These are phyloP conservation scores for Sesamia inferens DNA, from an alignment of 2,888 invertebrate species.

Conservation along the genomic window DNA sequence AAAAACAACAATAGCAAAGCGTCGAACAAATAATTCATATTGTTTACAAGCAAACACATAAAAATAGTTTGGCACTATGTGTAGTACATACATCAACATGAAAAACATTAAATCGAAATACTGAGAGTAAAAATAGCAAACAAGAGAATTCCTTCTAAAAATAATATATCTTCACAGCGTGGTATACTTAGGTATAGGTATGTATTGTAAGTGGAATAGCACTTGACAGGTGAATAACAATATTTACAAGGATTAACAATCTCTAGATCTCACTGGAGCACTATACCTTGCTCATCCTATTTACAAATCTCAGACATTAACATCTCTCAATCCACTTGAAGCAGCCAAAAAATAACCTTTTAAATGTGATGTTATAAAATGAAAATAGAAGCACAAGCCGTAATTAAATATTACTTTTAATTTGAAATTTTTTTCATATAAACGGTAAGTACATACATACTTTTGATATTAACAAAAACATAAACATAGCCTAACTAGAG, in stretches of 20 bases:
- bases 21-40: slow-evolving; percentile 63
- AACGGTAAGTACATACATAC: slow-evolving; percentile 38
- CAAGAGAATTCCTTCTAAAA: slow-evolving; percentile 75
- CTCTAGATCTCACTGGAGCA: slow-evolving; percentile 75
- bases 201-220: slow-evolving; percentile 76
- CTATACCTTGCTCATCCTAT: slow-evolving; percentile 55
- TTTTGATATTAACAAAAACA: slow-evolving; percentile 15
- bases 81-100: slow-evolving; percentile 69
- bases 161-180: slow-evolving; percentile 81
- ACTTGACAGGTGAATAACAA: slow-evolving; percentile 83
- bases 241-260: slow-evolving; percentile 87
- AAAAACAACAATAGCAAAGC: slow-evolving; percentile 63
- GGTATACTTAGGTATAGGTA: slow-evolving; percentile 71
- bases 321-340: slow-evolving; percentile 56
- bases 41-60: slow-evolving; percentile 74
- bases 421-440: slow-evolving; percentile 19
- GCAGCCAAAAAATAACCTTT: slow-evolving; percentile 42
- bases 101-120: slow-evolving; percentile 75
- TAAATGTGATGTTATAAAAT: slow-evolving; percentile 56
- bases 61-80: slow-evolving; percentile 86
- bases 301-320: slow-evolving; percentile 61
- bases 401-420: slow-evolving; percentile 28
- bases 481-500: neutral
- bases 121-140: slow-evolving; percentile 76
- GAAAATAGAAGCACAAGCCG: slow-evolving; percentile 48